These are phyloP conservation scores for Scomber scombrus DNA, from an alignment of 2,113 vertebrate species.

Conservation along the genomic window DNA sequence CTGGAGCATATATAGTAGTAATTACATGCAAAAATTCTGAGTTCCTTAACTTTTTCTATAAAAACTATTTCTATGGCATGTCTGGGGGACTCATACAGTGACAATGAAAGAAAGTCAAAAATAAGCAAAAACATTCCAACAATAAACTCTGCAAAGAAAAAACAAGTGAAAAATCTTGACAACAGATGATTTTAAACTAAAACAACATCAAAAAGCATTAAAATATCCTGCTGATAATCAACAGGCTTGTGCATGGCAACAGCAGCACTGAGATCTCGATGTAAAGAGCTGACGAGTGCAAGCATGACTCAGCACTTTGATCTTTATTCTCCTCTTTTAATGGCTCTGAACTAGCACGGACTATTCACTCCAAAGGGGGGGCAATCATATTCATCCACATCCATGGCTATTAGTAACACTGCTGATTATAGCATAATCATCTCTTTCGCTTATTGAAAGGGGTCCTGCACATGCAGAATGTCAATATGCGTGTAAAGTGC, in stretches of 20 bases:
- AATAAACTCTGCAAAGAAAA: background rate
- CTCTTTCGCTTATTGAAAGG: background rate
- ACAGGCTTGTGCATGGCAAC: background rate
- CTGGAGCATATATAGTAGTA: too few relatives aligned
- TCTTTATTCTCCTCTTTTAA: conserved; percentile 16
- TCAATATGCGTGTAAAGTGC: conserved; percentile 37
- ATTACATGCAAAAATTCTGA: too few relatives aligned
- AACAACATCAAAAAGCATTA: background rate
- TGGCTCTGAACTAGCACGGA: conserved; percentile 30
- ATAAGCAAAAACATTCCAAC: background rate
- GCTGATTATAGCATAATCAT: conserved; percentile 50
- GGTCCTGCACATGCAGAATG: conserved; percentile 55
- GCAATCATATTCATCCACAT: conserved; percentile 22
- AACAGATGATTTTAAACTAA: background rate
- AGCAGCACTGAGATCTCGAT: conserved; percentile 4
- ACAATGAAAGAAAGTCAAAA: background rate
- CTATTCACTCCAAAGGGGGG: conserved; percentile 23
- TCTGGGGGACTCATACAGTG: too few relatives aligned
- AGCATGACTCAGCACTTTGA: conserved; percentile 14
- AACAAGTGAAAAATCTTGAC: background rate
- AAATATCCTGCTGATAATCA: background rate
- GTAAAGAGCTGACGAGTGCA: conserved; percentile 19
- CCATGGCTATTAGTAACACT: conserved; percentile 3
- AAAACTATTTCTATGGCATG: too few relatives aligned
- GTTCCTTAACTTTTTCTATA: too few relatives aligned